These are phyloP conservation scores for Carlito syrichta DNA, from an alignment of 2,113 vertebrate genomes.

Conservation along the genomic window DNA sequence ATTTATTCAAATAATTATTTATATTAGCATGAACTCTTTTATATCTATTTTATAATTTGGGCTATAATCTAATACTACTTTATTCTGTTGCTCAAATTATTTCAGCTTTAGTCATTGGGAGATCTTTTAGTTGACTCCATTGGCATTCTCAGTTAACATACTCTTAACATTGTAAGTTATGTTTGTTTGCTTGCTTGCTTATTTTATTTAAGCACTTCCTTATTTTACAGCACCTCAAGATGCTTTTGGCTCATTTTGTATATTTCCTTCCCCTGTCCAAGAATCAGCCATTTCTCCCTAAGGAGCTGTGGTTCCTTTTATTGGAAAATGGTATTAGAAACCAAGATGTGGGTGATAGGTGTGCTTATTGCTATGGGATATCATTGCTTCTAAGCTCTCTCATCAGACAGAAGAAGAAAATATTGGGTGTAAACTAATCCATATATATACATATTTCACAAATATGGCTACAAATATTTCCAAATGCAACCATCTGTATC, in stretches of 20 bases:
- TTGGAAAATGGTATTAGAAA: background rate
- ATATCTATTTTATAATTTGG: background rate
- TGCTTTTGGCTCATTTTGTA: background rate
- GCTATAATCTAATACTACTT: background rate
- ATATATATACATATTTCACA: no score
- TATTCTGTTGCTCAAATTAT: background rate
- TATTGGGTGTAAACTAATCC: background rate
- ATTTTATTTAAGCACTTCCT: background rate
- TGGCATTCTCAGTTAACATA: background rate
- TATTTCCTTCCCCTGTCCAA: background rate
- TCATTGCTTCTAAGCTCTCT: background rate
- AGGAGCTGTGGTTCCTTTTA: background rate
- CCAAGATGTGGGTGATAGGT: background rate
- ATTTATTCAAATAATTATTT: background rate
- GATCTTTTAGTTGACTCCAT: background rate
- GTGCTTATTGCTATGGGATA: background rate
- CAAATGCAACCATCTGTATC: background rate
- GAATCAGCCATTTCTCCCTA: background rate
- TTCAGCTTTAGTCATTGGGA: background rate
- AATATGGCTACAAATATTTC: background rate
- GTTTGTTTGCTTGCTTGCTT: background rate
- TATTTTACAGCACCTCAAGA: background rate
- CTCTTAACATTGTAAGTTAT: background rate
- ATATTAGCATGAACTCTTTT: background rate
- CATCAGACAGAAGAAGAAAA: background rate